Percentiles rank a stretch among this genome's conserved stretches.
phyloP scores from a whole-genome alignment of 2,113 vertebrate genomes.

The Apus apus region DNA sequence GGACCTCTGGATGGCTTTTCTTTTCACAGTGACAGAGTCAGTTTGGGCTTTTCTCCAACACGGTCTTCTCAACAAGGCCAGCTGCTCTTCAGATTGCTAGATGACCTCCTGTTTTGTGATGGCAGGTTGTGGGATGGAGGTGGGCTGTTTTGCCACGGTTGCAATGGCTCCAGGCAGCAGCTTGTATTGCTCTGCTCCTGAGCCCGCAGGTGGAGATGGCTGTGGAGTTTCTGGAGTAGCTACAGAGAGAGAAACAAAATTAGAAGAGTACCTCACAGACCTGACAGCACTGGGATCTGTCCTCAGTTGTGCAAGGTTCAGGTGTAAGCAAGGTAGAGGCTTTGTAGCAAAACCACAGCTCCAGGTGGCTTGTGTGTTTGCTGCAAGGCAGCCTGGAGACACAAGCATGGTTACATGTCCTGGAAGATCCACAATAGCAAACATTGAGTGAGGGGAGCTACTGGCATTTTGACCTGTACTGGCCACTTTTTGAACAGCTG shows the following conservation, averaged over 20 bases:
- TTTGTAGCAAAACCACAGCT: neutral
- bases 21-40: conserved; percentile 51
- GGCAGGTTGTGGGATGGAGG: conserved; percentile 88
- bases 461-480: neutral
- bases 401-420: neutral
- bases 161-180: conserved; percentile 91
- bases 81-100: conserved; percentile 70
- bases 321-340: neutral
- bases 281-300: neutral
- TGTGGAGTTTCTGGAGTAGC: conserved; percentile 98
- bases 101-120: conserved; percentile 98
- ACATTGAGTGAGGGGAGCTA: neutral
- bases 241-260: conserved; percentile 71
- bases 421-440: neutral
- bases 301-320: neutral
- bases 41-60: neutral
- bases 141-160: conserved; percentile 90
- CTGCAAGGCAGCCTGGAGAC: neutral
- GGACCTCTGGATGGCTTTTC: conserved; percentile 2
- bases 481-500: neutral
- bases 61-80: neutral
- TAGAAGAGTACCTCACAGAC: neutral
- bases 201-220: conserved; percentile 91
- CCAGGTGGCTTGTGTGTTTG: neutral
- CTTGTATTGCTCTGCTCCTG: conserved; percentile 95